These are phyloP conservation scores for Drosophila kepulauana DNA, from an alignment of 1,140 invertebrate species.

Conservation along the genomic window DNA sequence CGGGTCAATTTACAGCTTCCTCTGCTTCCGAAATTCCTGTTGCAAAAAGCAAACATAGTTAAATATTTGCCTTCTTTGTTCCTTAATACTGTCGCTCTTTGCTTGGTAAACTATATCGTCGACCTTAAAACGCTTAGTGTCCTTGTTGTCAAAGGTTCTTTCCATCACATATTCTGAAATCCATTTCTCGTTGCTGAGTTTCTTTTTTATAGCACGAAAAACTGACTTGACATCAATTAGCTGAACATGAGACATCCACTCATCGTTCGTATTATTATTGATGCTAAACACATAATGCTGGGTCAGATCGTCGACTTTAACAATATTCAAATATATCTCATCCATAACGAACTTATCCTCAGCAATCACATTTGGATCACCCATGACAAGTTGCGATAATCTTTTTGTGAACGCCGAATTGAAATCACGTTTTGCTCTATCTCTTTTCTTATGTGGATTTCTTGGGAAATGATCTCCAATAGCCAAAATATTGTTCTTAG, in stretches of 20 bases:
- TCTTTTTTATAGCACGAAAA: not conserved
- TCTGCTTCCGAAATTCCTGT: not conserved
- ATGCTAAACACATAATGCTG: slow-evolving; percentile 1
- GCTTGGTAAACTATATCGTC: not conserved
- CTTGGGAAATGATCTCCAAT: not conserved
- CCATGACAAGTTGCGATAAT: not conserved
- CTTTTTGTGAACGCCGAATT: not conserved
- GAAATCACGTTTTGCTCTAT: not conserved
- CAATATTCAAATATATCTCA: not conserved
- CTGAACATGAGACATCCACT: too few species aligned
- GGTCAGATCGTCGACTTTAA: not conserved
- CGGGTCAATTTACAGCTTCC: not conserved
- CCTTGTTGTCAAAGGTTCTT: not conserved
- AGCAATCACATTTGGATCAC: not conserved
- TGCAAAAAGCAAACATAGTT: not conserved
- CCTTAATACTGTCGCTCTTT: not conserved
- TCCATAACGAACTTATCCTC: not conserved
- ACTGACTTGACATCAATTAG: not conserved
- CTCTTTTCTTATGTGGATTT: not conserved
- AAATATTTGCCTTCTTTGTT: not conserved
- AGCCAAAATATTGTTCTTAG: not conserved
- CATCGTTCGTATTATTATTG: not conserved
- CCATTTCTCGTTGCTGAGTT: not conserved
- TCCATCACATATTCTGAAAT: slow-evolving; percentile 1
- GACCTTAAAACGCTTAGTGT: not conserved